These are phyloP conservation scores for Aricia artaxerxes DNA, from an alignment of 2,888 invertebrate genomes.

Conservation along the genomic window DNA sequence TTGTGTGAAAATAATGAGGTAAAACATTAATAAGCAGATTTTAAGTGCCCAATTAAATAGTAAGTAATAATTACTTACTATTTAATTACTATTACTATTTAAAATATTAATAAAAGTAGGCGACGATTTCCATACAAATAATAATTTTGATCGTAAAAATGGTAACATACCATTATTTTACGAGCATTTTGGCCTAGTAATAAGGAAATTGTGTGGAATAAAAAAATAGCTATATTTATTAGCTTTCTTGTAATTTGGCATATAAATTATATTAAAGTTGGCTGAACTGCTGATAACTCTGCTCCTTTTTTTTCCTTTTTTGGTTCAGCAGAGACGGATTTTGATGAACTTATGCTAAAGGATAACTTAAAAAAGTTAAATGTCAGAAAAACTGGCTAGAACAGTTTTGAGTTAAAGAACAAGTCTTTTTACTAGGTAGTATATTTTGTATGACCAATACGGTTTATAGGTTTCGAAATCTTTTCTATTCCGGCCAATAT, in stretches of 20 bases:
- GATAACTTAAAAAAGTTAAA: no score
- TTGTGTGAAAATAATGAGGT: not conserved
- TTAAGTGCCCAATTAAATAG: constrained; percentile 8
- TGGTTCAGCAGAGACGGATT: not conserved
- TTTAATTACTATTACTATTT: no score
- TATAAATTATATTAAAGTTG: not conserved
- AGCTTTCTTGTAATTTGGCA: not conserved
- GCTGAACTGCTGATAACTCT: not conserved
- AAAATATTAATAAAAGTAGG: not conserved
- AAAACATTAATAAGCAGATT: not conserved
- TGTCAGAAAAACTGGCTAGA: no score
- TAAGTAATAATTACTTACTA: not conserved
- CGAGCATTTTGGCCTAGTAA: not conserved
- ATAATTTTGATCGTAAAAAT: not conserved
- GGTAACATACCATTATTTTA: not conserved
- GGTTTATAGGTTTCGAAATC: no score
- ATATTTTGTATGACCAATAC: not conserved
- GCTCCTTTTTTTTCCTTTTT: not conserved
- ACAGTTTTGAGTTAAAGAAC: no score
- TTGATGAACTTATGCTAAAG: not conserved
- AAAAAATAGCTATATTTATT: not conserved
- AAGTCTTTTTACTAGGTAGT: no score
- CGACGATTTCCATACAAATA: not conserved
- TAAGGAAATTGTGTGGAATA: not conserved
- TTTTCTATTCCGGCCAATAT: no score